Evolutionary conservation across 2,888 invertebrate species (phyloP), one percentile per base, ranked within the genome.

Genomic region (Melanostoma mellinum): DNA sequence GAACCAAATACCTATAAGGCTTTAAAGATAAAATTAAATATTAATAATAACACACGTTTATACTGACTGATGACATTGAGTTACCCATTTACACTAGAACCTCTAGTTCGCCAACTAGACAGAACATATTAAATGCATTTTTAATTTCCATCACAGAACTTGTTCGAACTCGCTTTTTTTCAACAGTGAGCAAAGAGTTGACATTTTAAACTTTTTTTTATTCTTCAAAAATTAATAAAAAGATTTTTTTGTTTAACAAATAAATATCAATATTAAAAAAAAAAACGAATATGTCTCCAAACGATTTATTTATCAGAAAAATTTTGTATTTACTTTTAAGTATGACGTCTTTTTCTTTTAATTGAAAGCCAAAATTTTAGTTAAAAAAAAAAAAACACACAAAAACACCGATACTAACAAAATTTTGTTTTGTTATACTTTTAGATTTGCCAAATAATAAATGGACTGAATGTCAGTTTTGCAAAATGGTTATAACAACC

Each of bases 381-480:
- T 58, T 69, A 50, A 85, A 79, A 73, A 67, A 42, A 68, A 61
- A 72, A 81, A 80, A 58, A 68, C 50, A 60, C 44, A 68, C 10
- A 56, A 73, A 55, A 72, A 80, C 73, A 80, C 77, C 73, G 78
- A 67, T 81, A 82, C 76, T 76, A 85, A 85, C 80, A 76, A 85
- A 81, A 79, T 86, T 86, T 85, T 87, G 86, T 87, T 87, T 87
- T 86, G 87, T 88, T 91, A 88, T 91, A 90, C 90, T 91, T 91
- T 90, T 91, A 91, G 91, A 91, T 90, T 90, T 90, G 88, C 88
- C 90, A 89, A 90, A 90, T 89, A 91, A 90, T 89, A 91, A 91
- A 87, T 91, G 91, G 91, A 91, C 91, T 87, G 91, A 91, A 89
- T 91, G 91, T 90, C 91, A 91, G 87, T 91, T 91, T 89, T 91